phyloP scores from a whole-genome alignment of 2,113 vertebrate species.

The Forbesichthys agassizii region DNA sequence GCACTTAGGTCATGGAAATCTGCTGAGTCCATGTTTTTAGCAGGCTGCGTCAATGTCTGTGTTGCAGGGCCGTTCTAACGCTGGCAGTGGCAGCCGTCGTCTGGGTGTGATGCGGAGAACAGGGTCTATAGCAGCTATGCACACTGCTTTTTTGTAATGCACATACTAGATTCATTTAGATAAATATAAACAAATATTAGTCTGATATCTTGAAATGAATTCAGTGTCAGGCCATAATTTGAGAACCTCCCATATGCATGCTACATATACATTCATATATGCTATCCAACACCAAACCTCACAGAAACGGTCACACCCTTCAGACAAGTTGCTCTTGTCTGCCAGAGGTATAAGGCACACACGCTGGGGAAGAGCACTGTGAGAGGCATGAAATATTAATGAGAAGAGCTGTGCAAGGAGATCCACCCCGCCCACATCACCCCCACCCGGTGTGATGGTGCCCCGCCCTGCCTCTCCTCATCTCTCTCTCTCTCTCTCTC shows the following conservation, averaged over 20 bases:
- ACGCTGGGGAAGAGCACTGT: slow-evolving; percentile 30
- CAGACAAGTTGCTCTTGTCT: neutral
- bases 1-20: slow-evolving; percentile 52
- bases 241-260: no score
- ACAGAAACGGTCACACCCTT: no score
- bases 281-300: no score
- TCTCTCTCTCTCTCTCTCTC: slow-evolving; percentile 13
- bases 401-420: slow-evolving; percentile 54
- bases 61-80: slow-evolving; percentile 47
- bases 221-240: no score
- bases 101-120: slow-evolving; percentile 35
- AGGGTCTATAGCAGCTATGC: no score
- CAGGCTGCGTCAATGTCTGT: slow-evolving; percentile 54
- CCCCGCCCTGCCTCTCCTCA: slow-evolving; percentile 48
- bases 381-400: slow-evolving; percentile 62
- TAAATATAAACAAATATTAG: no score
- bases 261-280: no score
- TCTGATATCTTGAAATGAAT: no score
- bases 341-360: slow-evolving; percentile 29
- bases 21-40: slow-evolving; percentile 64
- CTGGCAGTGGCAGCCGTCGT: slow-evolving; percentile 43
- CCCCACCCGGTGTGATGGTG: slow-evolving; percentile 59
- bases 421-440: neutral
- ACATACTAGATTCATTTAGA: no score
- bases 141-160: no score